Base-by-base conservation (phyloP, 2,797 vertebrate species). In the Decapterus maruadsi region DNA sequence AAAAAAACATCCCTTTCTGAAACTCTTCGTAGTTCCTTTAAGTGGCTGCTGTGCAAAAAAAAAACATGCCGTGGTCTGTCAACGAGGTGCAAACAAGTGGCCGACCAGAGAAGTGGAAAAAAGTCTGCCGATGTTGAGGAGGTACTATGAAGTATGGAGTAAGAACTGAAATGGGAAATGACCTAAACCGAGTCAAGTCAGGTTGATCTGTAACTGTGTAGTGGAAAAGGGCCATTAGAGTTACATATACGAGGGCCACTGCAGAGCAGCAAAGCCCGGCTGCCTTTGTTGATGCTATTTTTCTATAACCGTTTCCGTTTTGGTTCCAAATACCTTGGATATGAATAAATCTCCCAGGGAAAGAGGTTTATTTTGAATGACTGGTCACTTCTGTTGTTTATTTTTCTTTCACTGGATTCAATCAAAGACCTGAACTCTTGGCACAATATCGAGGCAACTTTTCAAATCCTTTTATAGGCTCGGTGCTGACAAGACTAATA, bases 401-500 rank as follows among this genome's bases (percentile, higher is more conserved):
- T 26, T 50, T 61, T 46, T 56, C 6, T 46, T 73, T 46, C 17
- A 38, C 22, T 48, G 54, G 38, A 69, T 77, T 62, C 55, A 77
- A 77, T 70, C 61, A 62, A 13, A 43, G 59, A 71, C 62, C 51
- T 67, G 50, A 66, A 54, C 40, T 40, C 46, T 14, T 55, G 54
- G 40, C 65, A 62, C 45, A 59, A 55, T 54, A 31, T 31, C 13
- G 63, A 57, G 48, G 55, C 50, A 66, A 57, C n/a, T 14, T 67
- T 54, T 19, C 45, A 59, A 7, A 45, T 38, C 4, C 8, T 14
- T 38, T 69, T 4, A 59, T 29, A 45, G 53, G 14, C 66, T 34
- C 16, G 8, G 19, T 29, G 48, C 68, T 72, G 68, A 69, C 38
- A 50, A 69, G 31, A 66, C 31, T 31, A n/a, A 77, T 42, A 81